These are phyloP conservation scores for Corvus cornix DNA, from an alignment of 2,113 vertebrate genomes.

Conservation along the genomic window DNA sequence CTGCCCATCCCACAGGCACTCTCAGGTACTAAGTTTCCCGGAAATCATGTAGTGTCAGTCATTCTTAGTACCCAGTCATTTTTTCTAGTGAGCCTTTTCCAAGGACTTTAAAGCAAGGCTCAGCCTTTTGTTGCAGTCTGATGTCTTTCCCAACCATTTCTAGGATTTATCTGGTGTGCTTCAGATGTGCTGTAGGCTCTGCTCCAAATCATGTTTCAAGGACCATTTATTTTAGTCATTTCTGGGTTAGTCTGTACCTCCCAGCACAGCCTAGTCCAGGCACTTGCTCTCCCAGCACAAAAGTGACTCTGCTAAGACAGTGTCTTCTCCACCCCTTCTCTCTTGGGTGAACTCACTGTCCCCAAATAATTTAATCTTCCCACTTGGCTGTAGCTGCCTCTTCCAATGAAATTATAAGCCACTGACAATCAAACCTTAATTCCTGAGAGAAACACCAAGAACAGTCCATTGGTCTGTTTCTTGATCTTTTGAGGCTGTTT, in stretches of 20 bases:
- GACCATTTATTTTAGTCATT: constrained; percentile 41
- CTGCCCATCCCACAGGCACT: neutral
- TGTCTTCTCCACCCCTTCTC: constrained; percentile 28
- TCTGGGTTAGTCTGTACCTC: constrained; percentile 13
- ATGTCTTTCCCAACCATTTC: neutral
- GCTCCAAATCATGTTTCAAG: constrained; percentile 48
- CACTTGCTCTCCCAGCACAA: constrained; percentile 13
- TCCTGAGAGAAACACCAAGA: constrained; percentile 41
- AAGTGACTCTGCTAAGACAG: neutral
- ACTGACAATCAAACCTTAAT: constrained; percentile 24
- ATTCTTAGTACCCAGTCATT: neutral
- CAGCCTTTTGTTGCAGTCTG: neutral
- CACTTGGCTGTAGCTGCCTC: neutral
- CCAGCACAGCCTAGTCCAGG: neutral
- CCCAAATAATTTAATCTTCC: constrained; percentile 30
- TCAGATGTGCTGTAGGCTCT: neutral
- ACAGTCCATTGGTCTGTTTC: neutral
- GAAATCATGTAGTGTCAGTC: neutral
- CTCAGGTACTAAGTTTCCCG: neutral
- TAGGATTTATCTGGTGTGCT: constrained; percentile 33
- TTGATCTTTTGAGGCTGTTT: neutral
- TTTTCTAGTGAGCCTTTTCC: neutral
- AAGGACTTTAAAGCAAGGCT: neutral
- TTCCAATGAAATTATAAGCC: constrained; percentile 28
- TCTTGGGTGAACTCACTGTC: constrained; percentile 37